These are phyloP conservation scores for Rhagoletis pomonella DNA, from an alignment of 1,140 invertebrate genomes.

Conservation along the genomic window DNA sequence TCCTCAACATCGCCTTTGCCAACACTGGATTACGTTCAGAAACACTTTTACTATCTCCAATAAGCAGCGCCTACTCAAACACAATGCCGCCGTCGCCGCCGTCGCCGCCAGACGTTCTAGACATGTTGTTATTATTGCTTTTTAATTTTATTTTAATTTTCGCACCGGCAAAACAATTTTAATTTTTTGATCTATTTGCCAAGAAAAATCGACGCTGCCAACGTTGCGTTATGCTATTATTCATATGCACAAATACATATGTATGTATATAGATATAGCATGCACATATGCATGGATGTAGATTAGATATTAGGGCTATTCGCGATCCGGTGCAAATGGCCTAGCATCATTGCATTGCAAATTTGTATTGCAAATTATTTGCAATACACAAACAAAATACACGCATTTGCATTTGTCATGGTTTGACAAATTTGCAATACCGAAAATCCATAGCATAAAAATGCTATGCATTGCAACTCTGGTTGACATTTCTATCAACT, in stretches of 20 bases:
- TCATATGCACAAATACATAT: conserved; percentile 16
- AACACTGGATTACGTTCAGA: neutral
- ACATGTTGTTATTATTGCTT: conserved; percentile 9
- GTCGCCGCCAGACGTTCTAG: neutral
- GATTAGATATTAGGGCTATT: neutral
- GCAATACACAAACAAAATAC: no score
- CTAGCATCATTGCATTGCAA: no score
- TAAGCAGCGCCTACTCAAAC: neutral
- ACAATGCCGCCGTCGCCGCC: neutral
- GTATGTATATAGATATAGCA: no score
- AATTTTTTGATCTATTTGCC: conserved; percentile 28
- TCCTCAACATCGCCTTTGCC: neutral
- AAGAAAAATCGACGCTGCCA: neutral
- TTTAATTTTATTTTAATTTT: conserved; percentile 49
- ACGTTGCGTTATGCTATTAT: neutral
- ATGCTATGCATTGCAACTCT: no score
- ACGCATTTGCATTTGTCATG: no score
- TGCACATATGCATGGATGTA: no score
- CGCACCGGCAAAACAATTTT: conserved; percentile 44
- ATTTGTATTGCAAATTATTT: no score
- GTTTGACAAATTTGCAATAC: no score
- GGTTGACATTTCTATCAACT: no score
- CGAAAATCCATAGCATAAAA: no score
- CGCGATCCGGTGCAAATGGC: no score
- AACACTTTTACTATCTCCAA: conserved; percentile 33